phyloP scores from a whole-genome alignment of 2,113 vertebrate species.

The Rhombomys opimus region DNA sequence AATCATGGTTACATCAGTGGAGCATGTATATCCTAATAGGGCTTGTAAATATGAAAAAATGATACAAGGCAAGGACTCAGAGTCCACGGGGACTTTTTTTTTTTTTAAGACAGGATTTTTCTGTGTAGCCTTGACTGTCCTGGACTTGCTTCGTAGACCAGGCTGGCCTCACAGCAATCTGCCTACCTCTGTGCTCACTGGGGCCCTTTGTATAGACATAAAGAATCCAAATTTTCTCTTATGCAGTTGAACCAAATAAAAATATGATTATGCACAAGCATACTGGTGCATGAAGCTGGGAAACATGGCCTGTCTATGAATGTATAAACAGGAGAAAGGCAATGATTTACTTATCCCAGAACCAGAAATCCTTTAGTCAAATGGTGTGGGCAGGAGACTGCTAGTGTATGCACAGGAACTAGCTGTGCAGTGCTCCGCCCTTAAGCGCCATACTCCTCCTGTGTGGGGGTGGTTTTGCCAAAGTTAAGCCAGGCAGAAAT shows the following conservation, averaged over 20 bases:
- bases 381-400: too few species aligned
- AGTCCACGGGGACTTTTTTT: not conserved
- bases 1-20: fast-evolving
- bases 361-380: not conserved
- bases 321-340: not conserved
- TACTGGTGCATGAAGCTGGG: fast-evolving
- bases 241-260: not conserved
- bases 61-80: fast-evolving
- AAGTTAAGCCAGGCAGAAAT: not conserved
- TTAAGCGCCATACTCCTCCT: fast-evolving
- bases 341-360: not conserved
- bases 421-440: fast-evolving
- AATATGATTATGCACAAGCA: not conserved
- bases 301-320: not conserved
- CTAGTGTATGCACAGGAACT: fast-evolving
- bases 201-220: not conserved
- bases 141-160: too few species aligned
- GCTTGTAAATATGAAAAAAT: not conserved
- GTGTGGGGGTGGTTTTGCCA: not conserved
- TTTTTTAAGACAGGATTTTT: too few species aligned
- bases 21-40: not conserved
- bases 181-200: fast-evolving
- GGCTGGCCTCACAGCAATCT: too few species aligned
- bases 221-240: not conserved
- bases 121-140: too few species aligned